Conservation (phyloP, 2,113 vertebrate species). For the Pao palembangensis region DNA sequence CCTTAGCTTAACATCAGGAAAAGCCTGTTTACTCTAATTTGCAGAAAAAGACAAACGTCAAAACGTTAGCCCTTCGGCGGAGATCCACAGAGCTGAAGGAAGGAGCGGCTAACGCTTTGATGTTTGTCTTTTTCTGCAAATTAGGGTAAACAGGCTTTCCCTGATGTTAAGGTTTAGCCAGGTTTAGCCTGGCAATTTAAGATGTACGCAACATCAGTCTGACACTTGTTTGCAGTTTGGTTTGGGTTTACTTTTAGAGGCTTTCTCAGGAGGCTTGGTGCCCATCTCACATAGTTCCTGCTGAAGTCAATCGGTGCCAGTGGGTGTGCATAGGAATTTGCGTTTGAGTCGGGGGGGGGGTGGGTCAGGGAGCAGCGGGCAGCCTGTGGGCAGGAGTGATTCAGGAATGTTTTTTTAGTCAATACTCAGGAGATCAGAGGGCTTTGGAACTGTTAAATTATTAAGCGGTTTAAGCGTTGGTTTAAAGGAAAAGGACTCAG, state of each 20-base stretch:
- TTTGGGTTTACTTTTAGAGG: constrained; percentile 21
- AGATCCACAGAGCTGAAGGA: no score
- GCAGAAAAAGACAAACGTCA: constrained; percentile 34
- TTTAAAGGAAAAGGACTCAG: background rate
- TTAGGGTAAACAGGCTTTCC: constrained; percentile 43
- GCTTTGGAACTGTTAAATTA: constrained; percentile 14
- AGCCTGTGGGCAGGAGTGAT: no score
- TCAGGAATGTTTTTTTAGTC: constrained; percentile 6
- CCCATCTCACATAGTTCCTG: constrained; percentile 42
- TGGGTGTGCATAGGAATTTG: constrained; percentile 3
- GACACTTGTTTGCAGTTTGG: constrained; percentile 30
- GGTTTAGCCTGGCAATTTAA: constrained; percentile 13
- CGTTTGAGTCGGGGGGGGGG: no score
- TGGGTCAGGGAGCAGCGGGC: no score
- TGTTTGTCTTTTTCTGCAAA: constrained; percentile 27
- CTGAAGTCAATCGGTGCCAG: background rate
- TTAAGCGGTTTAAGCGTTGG: constrained; percentile 6
- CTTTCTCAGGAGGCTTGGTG: constrained; percentile 29
- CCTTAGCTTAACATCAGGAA: constrained; percentile 5
- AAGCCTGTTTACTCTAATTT: constrained; percentile 42
- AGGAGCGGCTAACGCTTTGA: constrained; percentile 52
- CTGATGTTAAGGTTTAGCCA: constrained; percentile 1
- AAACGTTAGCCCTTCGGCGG: constrained; percentile 52
- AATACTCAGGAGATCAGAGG: constrained; percentile 5
- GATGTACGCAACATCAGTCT: constrained; percentile 7